These are phyloP conservation scores for Dipodomys merriami DNA, from an alignment of 2,113 vertebrate species.

Conservation along the genomic window DNA sequence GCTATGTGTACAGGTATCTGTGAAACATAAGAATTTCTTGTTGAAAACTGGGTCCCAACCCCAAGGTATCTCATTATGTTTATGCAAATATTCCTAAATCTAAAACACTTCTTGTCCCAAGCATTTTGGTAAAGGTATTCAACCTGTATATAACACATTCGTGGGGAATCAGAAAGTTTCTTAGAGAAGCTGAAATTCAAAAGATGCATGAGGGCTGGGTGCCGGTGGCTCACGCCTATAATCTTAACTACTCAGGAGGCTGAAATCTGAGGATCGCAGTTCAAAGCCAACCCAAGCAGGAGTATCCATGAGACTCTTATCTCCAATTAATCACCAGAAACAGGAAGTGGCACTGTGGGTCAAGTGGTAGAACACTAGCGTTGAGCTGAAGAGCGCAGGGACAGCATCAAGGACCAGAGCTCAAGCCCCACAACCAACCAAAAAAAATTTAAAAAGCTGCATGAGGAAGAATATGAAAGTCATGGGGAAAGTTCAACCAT, in stretches of 20 bases:
- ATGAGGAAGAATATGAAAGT: background rate
- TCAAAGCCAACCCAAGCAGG: too few species aligned
- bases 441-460: background rate
- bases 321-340: too few species aligned
- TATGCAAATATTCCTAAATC: background rate
- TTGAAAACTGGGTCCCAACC: background rate
- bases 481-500: background rate
- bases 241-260: too few species aligned
- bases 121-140: background rate
- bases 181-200: background rate
- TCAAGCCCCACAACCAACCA: too few species aligned
- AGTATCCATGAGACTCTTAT: too few species aligned
- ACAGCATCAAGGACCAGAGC: too few species aligned
- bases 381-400: too few species aligned
- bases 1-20: background rate
- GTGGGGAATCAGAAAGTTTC: background rate
- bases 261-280: too few species aligned
- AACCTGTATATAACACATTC: background rate
- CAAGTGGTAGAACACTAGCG: too few species aligned
- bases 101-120: background rate
- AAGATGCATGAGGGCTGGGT: background rate
- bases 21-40: background rate
- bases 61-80: background rate
- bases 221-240: too few species aligned
- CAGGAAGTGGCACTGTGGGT: too few species aligned